Evolutionary conservation across 1,140 invertebrate genomes (phyloP), one percentile per base, ranked within the genome.

Genomic region (Cydia strobilella): DNA sequence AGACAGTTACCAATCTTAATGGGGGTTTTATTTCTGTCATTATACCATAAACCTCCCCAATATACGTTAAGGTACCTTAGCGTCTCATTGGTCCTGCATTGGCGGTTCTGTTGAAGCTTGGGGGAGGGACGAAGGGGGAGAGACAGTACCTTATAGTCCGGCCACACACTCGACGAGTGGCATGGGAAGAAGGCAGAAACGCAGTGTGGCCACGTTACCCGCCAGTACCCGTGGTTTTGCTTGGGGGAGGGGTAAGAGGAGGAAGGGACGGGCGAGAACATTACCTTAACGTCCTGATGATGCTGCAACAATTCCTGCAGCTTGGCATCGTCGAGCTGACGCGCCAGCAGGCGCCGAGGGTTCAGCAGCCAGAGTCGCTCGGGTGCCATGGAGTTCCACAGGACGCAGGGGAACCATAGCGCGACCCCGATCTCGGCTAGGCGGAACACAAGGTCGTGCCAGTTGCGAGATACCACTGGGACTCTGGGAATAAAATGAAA

Each of bases 381-480:
- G n/a, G 98, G 98, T 93, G 96, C 96, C 94, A 97, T 97, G 82
- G 97, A 98, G 93, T 99, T 99, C 98, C 98, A 99, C 31, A 99
- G 94, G 74, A 93, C 93, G 93, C 98, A 98, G 2, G 98, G 98
- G 93, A 98, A 98, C 98, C 98, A 99, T 78, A 99, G 88, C 76
- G 96, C 97, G 69, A 98, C 97, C n/a, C 97, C 98, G 80, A 98
- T 96, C 94, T 99, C 98, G 71, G 97, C 96, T 59, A 98, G 94
- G 23, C 97, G 96, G 90, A 98, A 98, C 75, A 98, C 95, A 77
- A 99, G 94, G 91, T 98, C 97, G 91, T 98, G 97, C 94, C 96
- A 97, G 93, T 98, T 99, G 80, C 97, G 95, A 20, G 96, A 97
- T 75, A 97, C 94, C 9, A 98, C 94, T 39, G 97, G 97, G 71